A percentile compares a stretch with the other conserved stretches of the same genome.
Conservation (phyloP, 2,113 vertebrate genomes). For the Rattus norvegicus region GRCr8 NC_086025.1:46758001-46758500, state of each 20-base stretch:
- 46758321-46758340: background rate
- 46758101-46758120: background rate
- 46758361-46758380: background rate
- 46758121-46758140: conserved; percentile 6
- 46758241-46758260: background rate
- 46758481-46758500: conserved; percentile 5
- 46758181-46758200: background rate
- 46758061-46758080: background rate
- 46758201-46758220: conserved; percentile 46
- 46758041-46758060: background rate
- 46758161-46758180: conserved; percentile 35
- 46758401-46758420: background rate
- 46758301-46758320: background rate
- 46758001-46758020: background rate
- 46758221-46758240: conserved; percentile 13
- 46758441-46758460: conserved; percentile 16
- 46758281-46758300: background rate
- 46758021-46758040: background rate
- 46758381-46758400: background rate
- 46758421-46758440: background rate
- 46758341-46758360: background rate
- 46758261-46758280: background rate
- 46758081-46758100: background rate
- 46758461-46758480: conserved; percentile 10
- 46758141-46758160: background rate